Base-by-base conservation (phyloP, 2,888 invertebrate genomes). In the Portevinia maculata region DNA sequence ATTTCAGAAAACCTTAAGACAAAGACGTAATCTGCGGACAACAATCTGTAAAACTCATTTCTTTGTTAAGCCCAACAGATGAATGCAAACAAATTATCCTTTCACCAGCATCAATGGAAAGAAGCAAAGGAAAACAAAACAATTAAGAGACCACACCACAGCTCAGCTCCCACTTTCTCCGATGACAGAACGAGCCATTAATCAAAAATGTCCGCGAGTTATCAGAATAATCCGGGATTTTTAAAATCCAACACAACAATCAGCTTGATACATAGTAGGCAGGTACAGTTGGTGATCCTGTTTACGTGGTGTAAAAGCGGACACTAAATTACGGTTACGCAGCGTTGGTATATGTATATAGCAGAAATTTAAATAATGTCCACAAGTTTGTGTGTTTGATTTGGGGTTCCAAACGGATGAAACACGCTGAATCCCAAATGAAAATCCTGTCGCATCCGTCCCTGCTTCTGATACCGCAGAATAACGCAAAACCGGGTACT, bases 161-260 rank as follows among this genome's bases (percentile, higher is more conserved):
- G 41, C 34, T 48, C 59, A 69, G 71, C 67, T 67, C 73, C 71
- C 78, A 83, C 76, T 71, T 78, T 83, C 55, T 78, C 55, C 67
- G 44, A 60, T 71, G 83, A 73, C 65, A 53, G 46, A 71, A 76
- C 65, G 65, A 78, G 37, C 76, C 67, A 83, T 83, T 83, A 83
- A 83, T 83, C 83, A 83, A 83, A 73, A 78, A 76, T 78, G 60
- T 78, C 60, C 78, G 44, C 78, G 71, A 83, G 78, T 71, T 83
- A 83, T 83, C 83, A 78, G 83, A 83, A 78, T 83, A 83, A 83
- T 78, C 62, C 71, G 55, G 71, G 71, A 83, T 78, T 83, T 71
- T 55, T 39, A 71, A 71, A 81, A 78, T 83, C 62, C 78, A 73
- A 73, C 71, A 78, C 67, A 83, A 83, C 78, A 73, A 53, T 74